Percentiles rank a stretch among this genome's conserved stretches.
Conservation (phyloP, 1,140 invertebrate species). For the Uloborus diversus region DNA sequence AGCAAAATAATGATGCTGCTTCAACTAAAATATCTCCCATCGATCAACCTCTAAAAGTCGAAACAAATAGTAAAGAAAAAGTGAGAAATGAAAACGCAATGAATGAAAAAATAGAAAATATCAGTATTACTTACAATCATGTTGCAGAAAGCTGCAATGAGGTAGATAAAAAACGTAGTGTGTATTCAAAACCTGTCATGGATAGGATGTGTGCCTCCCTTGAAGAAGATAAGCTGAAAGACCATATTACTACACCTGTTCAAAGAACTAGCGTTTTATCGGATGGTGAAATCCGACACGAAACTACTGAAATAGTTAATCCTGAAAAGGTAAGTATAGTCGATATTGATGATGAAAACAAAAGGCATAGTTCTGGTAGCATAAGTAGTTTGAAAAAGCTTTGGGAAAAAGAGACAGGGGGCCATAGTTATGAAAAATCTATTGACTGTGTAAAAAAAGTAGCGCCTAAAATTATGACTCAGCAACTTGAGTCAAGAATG, state of each 20-base stretch:
- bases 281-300: constrained; percentile 28
- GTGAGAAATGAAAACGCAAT: constrained; percentile 25
- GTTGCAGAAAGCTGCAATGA: constrained; percentile 41
- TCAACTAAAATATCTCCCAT: constrained; percentile 5
- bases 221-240: constrained; percentile 50
- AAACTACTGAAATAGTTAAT: constrained; percentile 16
- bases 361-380: constrained; percentile 88
- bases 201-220: constrained; percentile 53
- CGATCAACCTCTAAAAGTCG: constrained; percentile 23
- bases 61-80: background rate
- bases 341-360: constrained; percentile 73
- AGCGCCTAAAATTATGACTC: constrained; percentile 46
- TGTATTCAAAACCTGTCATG: constrained; percentile 53
- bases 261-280: constrained; percentile 48
- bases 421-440: constrained; percentile 33
- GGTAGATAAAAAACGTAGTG: constrained; percentile 49
- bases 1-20: background rate
- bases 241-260: constrained; percentile 28
- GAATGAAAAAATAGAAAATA: constrained; percentile 60
- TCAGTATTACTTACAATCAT: constrained; percentile 58
- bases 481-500: constrained; percentile 48
- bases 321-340: constrained; percentile 27
- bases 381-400: constrained; percentile 91
- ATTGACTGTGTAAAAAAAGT: constrained; percentile 30
- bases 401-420: constrained; percentile 73